Conservation (phyloP, 2,113 vertebrate genomes). For the Aythya baeri region DNA sequence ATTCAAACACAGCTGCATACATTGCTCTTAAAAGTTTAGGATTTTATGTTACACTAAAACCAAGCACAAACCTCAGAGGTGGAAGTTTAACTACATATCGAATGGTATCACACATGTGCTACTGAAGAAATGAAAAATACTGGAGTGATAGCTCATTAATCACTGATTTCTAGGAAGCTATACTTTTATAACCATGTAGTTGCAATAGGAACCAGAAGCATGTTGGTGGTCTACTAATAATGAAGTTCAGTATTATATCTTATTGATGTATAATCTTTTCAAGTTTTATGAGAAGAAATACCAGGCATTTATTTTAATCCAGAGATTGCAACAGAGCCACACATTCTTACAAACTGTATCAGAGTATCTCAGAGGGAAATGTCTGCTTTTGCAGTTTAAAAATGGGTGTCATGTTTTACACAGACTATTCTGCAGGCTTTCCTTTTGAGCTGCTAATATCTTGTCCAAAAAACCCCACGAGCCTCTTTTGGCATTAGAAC, state of each 20-base stretch:
- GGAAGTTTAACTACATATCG: not conserved
- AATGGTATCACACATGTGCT: not conserved
- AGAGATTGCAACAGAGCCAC: not conserved
- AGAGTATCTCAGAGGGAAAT: not conserved
- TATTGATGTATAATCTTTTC: not conserved
- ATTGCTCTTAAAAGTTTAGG: not conserved
- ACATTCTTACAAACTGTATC: not conserved
- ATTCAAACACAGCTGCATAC: not conserved
- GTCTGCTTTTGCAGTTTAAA: not conserved
- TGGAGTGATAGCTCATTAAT: not conserved
- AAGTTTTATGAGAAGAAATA: not conserved
- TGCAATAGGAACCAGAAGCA: not conserved
- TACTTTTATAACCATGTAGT: not conserved
- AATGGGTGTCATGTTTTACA: not conserved
- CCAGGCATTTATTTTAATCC: not conserved
- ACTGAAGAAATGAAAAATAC: not conserved
- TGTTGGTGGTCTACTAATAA: not conserved
- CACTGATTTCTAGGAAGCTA: not conserved
- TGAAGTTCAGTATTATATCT: not conserved
- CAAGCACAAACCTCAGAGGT: not conserved
- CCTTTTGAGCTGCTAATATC: not conserved
- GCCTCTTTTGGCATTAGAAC: fast-evolving
- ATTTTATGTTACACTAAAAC: not conserved
- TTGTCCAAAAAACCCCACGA: not conserved
- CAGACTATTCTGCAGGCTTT: not conserved